A percentile compares a stretch with the other conserved stretches of the same genome.
Conservation (phyloP, 1,140 invertebrate genomes). For the Asobara japonica region DNA sequence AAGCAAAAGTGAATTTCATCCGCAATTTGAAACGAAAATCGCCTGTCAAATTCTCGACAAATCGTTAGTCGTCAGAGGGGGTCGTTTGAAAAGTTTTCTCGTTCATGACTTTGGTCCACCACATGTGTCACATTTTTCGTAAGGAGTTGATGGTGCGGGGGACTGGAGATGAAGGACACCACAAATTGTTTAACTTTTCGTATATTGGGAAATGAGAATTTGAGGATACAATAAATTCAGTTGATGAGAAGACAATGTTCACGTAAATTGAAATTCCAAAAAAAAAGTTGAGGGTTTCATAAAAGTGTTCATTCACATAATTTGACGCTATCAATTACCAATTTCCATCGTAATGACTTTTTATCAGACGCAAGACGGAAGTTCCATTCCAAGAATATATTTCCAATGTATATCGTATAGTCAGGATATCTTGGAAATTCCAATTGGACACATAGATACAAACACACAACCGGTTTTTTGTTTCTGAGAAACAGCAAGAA, state of each 20-base stretch:
- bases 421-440: no score
- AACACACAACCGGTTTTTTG: no score
- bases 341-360: no score
- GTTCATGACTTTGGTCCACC: conserved; percentile 32
- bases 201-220: conserved; percentile 31
- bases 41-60: conserved; percentile 38
- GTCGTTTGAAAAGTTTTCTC: conserved; percentile 43
- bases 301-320: no score
- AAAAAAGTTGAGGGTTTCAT: no score
- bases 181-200: conserved; percentile 57
- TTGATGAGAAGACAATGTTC: background rate
- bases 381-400: no score
- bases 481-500: background rate
- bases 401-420: no score
- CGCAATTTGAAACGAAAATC: conserved; percentile 15
- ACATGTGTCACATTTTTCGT: conserved; percentile 35
- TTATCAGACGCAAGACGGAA: no score
- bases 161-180: conserved; percentile 34
- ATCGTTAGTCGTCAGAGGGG: conserved; percentile 45
- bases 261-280: background rate
- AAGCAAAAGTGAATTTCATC: conserved; percentile 22
- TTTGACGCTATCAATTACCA: no score
- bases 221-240: conserved; percentile 51
- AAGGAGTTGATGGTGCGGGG: conserved; percentile 14
- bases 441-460: no score